Evolutionary conservation across 2,888 invertebrate species (phyloP).

Genomic region (Brachypterus glaber): DNA sequence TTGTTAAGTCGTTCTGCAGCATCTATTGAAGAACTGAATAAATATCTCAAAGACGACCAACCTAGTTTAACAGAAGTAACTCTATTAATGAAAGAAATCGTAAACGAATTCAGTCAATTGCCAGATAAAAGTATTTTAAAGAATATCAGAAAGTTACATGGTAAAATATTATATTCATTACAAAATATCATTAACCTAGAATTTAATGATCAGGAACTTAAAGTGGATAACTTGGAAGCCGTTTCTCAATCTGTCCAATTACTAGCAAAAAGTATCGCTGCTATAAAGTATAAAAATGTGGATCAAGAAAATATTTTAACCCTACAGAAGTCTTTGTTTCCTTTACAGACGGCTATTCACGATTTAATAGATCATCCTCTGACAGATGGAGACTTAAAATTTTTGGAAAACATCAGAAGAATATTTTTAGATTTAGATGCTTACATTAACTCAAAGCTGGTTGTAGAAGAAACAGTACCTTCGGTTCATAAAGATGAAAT

Average conservation of each 20-base stretch:
- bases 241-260: slow-evolving; percentile 31
- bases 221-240: slow-evolving; percentile 27
- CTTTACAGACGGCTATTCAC: slow-evolving; percentile 33
- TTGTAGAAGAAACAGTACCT: slow-evolving; percentile 14
- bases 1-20: slow-evolving; percentile 13
- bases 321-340: slow-evolving; percentile 32
- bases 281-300: slow-evolving; percentile 30
- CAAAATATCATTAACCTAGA: slow-evolving; percentile 23
- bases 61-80: background rate
- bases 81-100: background rate
- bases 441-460: slow-evolving; percentile 21
- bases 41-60: slow-evolving; percentile 15
- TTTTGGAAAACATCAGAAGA: slow-evolving; percentile 25
- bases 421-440: slow-evolving; percentile 25
- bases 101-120: background rate
- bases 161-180: slow-evolving; percentile 12
- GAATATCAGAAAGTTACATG: background rate
- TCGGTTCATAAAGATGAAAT: slow-evolving; percentile 22
- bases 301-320: slow-evolving; percentile 26
- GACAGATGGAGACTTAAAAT: slow-evolving; percentile 25
- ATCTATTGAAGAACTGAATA: slow-evolving; percentile 13
- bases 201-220: slow-evolving; percentile 20
- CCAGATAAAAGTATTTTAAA: background rate
- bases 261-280: slow-evolving; percentile 31
- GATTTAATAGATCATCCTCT: slow-evolving; percentile 32